Evolutionary conservation across 2,888 invertebrate genomes (phyloP).

Genomic region (Brachyopa scutellaris): DNA sequence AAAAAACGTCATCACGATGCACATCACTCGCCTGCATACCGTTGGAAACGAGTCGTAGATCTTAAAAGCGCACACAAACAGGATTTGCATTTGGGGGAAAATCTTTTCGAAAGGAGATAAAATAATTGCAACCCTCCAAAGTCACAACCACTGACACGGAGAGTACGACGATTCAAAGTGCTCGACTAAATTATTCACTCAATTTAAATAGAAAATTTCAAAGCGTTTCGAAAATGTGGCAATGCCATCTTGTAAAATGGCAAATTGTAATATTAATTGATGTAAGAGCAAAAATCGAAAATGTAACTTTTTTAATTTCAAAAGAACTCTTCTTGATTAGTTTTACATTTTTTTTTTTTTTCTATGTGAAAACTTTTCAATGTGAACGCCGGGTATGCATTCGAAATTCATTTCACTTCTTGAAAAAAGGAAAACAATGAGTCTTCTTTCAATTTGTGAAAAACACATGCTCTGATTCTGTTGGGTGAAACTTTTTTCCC

Average conservation of each 20-base stretch:
- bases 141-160: too few relatives aligned
- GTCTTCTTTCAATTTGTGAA: neutral
- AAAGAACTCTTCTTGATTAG: neutral
- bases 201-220: slow-evolving; percentile 10
- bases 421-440: neutral
- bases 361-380: neutral
- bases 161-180: slow-evolving; percentile 6
- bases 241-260: neutral
- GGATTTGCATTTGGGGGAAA: slow-evolving; percentile 5
- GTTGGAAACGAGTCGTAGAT: neutral
- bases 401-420: neutral
- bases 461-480: slow-evolving; percentile 43
- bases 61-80: too few relatives aligned
- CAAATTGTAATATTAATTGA: neutral
- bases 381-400: neutral
- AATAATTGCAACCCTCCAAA: neutral
- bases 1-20: too few relatives aligned
- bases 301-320: neutral
- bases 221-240: neutral
- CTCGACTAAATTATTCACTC: slow-evolving; percentile 20
- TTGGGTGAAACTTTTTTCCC: slow-evolving; percentile 1
- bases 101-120: slow-evolving; percentile 3
- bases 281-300: neutral
- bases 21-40: too few relatives aligned
- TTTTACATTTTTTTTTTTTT: neutral